Evolutionary conservation across 2,113 vertebrate genomes (phyloP), one percentile per base, ranked within the genome.

Genomic region (Tenebrosternarchus preto): DNA sequence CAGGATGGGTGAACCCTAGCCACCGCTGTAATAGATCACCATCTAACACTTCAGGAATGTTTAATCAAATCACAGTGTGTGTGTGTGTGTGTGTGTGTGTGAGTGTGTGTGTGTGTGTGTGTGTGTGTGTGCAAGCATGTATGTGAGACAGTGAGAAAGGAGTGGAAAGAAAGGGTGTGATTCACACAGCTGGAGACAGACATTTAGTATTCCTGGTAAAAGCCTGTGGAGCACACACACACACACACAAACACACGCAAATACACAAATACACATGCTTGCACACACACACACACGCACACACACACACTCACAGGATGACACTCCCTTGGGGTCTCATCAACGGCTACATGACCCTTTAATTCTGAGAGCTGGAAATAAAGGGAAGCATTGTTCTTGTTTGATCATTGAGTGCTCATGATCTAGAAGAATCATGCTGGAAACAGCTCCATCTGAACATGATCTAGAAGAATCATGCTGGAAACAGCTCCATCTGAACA

Each of bases 141-240:
- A 12, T 50, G 11, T 50, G 43, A 1, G 1, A 15, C 11, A 11
- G 8, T 12, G 43, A 43, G 6, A 5, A 43, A 9, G 39, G 11
- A 9, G 2, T 2, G 16, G 36, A 55, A 24, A 67, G 75, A 53
- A 19, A 29, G 19, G 55, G 68, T 73, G 69, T 19, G 69, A 64
- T 56, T 57, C 50, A 75, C 76, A 59, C 72, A 82, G 80, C 67
- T 80, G 80, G 84, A 81, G 77, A 75, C 33, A 82, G 77, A 73
- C 76, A 78, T 82, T 83, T 78, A 50, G 25, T 31, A 79, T 69
- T 72, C 63, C 43, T 77, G 75, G 43, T 22, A 60, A 22, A 77
- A 73, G 39, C 64, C 73, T 70, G 46, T 24, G 55, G 60, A 31
- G 55, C 55, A 15, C 12, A 68, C 5, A 69, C 39, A 60, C 61